Base-by-base conservation (phyloP, 2,113 vertebrate genomes). In the Natator depressus region DNA sequence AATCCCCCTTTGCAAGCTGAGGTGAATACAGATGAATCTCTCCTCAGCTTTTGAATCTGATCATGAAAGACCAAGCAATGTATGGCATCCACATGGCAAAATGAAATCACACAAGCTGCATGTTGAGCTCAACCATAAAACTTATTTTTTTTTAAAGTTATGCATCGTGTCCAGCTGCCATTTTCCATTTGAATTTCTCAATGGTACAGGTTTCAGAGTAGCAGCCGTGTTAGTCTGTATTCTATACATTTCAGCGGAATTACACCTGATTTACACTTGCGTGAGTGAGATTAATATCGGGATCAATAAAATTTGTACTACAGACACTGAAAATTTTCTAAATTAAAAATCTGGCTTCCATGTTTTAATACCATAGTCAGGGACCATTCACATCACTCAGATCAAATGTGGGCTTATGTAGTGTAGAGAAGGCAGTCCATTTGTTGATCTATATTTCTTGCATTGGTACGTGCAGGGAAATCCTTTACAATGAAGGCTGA, bases 401-500 rank as follows among this genome's bases (percentile, higher is more conserved):
- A 42, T 42, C 42, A 27, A 42, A 46, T 25, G 42, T 25, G 42
- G 29, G 16, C 20, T 72, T 87, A 38, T 78, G 49, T 38, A 75
- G 49, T 53, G 25, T 42, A 53, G 11, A 78, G 17, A 5, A 62
- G 42, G 31, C 24, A 35, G 10, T 75, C 49, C 38, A 10, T 75
- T 42, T 17, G 9, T 24, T 42, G 13, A 72, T 50, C 42, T 84
- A 65, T 69, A 50, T n/a, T 5, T 75, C 24, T 38, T 35, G 72
- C 50, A 85, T 50, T 49, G 25, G 17, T 78, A 62, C 29, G 8
- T 76, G 17, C 51, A 75, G 16, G 83, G 72, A 38, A 57, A 19
- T 72, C 47, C 88, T 95, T 93, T 38, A 92, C 81, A 88, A 94
- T 89, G 83, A 87, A 84, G 76, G 62, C 65, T 89, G 76, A 94